These are phyloP conservation scores for Schizaphis graminum DNA, from an alignment of 2,888 invertebrate species.

Conservation along the genomic window DNA sequence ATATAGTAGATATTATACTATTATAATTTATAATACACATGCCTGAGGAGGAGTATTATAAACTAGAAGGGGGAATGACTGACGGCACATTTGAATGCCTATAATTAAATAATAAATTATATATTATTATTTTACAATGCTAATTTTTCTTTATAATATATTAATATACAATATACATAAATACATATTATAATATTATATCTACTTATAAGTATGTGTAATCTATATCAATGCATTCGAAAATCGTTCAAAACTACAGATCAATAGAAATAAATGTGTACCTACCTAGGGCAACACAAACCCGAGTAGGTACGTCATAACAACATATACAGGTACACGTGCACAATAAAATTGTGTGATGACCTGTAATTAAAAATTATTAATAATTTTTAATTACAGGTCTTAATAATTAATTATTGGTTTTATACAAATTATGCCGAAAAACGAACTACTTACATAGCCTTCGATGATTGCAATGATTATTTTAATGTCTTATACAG, in stretches of 20 bases:
- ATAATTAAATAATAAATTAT: conserved; percentile 10
- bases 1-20: background rate
- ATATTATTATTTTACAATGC: conserved; percentile 2
- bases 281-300: background rate
- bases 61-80: background rate
- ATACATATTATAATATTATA: background rate
- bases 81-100: background rate
- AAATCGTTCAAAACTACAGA: background rate
- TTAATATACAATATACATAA: background rate
- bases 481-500: background rate
- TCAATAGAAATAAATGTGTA: background rate
- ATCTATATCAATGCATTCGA: background rate
- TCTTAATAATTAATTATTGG: background rate
- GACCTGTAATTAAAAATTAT: too few species aligned
- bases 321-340: background rate
- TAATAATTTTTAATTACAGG: background rate
- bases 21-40: background rate
- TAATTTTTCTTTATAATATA: background rate
- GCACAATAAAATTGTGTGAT: too few species aligned
- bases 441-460: background rate
- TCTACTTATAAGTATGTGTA: background rate
- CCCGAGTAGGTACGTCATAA: background rate
- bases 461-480: background rate
- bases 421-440: background rate
- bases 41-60: background rate